A percentile compares a stretch with the other conserved stretches of the same genome.
Evolutionary conservation across 2,888 invertebrate genomes (phyloP).

Genomic region (Lordiphosa fenestrarum): DNA sequence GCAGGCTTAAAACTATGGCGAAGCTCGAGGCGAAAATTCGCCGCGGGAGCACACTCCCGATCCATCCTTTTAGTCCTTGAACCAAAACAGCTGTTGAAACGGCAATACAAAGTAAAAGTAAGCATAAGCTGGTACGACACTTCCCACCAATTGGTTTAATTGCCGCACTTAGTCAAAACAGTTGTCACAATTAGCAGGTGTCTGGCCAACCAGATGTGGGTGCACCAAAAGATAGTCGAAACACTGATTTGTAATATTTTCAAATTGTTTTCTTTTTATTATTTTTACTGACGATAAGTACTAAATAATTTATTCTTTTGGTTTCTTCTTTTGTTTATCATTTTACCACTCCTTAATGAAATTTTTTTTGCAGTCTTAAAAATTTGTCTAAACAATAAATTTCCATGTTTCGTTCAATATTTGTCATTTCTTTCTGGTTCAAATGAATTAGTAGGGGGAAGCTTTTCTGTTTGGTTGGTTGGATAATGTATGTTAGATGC

Average conservation of each 20-base stretch:
- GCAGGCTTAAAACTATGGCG: too few species aligned
- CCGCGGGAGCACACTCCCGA: too few species aligned
- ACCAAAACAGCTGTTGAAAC: constrained; percentile 51
- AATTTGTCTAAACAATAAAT: constrained; percentile 78
- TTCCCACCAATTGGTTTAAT: constrained; percentile 30
- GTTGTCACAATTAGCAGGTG: constrained; percentile 36
- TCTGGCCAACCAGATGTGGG: constrained; percentile 27
- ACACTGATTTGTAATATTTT: constrained; percentile 30
- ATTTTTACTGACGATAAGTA: constrained; percentile 66
- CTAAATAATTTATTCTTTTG: constrained; percentile 56
- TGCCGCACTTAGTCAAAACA: constrained; percentile 43
- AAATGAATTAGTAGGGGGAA: too few species aligned
- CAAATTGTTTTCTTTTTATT: constrained; percentile 46
- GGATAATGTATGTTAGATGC: constrained; percentile 47
- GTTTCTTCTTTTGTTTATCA: constrained; percentile 45
- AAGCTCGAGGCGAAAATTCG: too few species aligned
- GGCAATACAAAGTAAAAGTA: constrained; percentile 19
- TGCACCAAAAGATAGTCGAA: constrained; percentile 14
- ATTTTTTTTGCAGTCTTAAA: constrained; percentile 79
- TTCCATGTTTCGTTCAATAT: constrained; percentile 54
- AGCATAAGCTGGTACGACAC: constrained; percentile 10
- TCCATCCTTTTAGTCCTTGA: constrained; percentile 29
- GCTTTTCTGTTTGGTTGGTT: constrained; percentile 15
- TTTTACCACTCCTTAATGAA: constrained; percentile 66
- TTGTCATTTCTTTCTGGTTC: constrained; percentile 16